phyloP scores from a whole-genome alignment of 2,797 vertebrate species.

The Sylvia borin region DNA sequence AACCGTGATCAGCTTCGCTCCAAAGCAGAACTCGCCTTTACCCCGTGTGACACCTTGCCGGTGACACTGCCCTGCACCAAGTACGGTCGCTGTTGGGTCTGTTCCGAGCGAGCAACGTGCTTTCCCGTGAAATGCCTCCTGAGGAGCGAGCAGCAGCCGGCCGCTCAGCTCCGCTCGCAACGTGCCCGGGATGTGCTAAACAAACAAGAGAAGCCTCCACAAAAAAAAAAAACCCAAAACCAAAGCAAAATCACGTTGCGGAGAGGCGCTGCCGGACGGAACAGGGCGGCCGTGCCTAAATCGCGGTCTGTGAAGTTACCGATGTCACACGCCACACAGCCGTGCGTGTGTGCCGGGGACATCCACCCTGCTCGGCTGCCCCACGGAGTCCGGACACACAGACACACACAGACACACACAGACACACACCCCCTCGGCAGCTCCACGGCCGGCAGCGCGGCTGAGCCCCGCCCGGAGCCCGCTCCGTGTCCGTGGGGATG shows the following conservation, averaged over 20 bases:
- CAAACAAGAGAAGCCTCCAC: background rate
- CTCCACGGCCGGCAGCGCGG: background rate
- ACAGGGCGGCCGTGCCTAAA: background rate
- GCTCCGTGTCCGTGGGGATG: background rate
- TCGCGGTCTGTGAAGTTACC: background rate
- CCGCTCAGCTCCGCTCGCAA: background rate
- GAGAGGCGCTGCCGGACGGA: background rate
- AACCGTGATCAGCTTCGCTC: background rate
- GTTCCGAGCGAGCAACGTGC: rapidly evolving
- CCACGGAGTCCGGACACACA: too few species aligned
- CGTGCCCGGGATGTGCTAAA: background rate
- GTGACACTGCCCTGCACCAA: background rate
- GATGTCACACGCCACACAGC: rapidly evolving
- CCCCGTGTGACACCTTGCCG: too few species aligned
- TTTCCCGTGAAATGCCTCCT: background rate
- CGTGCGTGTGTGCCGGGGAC: background rate
- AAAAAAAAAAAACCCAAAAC: background rate
- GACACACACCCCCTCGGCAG: background rate
- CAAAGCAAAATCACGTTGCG: background rate
- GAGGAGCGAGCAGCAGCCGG: background rate
- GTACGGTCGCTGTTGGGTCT: background rate
- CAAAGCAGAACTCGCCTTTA: background rate
- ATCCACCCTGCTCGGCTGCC: background rate
- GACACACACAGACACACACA: background rate
- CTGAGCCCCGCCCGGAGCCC: background rate